Base-by-base conservation (phyloP, 2,888 invertebrate species). In the Amphipyra tragopoginis region DNA sequence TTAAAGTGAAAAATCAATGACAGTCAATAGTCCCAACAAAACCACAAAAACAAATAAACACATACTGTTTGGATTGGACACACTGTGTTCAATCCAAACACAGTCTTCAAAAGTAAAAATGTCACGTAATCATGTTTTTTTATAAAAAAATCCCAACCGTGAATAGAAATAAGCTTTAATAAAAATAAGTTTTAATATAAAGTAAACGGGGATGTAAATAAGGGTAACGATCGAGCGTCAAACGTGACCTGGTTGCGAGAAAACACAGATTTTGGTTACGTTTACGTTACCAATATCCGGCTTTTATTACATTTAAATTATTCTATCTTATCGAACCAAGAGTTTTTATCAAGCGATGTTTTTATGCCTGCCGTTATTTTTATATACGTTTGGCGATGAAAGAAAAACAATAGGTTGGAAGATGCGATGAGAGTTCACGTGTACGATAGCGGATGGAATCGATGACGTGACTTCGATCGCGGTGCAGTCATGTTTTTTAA, bases 111-210 rank as follows among this genome's bases (percentile, higher is more conserved):
- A 14, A 8, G 15, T 21, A 15, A 52, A 59, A 42, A 14, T 53
- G 54, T 64, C 61, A 62, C n/a, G 47, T 48, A 57, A 61, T 66
- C 57, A 59, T 42, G 61, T 45, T 21, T 59, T 21, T 59, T 59
- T 58, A 61, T 53, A 55, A 66, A 63, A 62, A 47, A 66, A 58
- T 66, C 36, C 48, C 49, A 36, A 44, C 26, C 21, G 55, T 72
- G 78, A 75, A 78, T 75, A 75, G 63, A 78, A 57, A 75, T 64
- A 78, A 67, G 70, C 64, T 75, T 75, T 64, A 73, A 65, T 78
- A 71, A 75, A 70, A 75, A 78, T 77, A 77, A 62, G 76, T 78
- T 78, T 78, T 77, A 78, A 77, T 77, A 77, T 74, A 77, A 76
- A 72, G 65, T 66, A 76, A 77, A 76, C 67, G 64, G 15, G 55